Evolutionary conservation across 2,797 vertebrate species (phyloP).

Genomic region (Neopelma chrysocephalum): DNA sequence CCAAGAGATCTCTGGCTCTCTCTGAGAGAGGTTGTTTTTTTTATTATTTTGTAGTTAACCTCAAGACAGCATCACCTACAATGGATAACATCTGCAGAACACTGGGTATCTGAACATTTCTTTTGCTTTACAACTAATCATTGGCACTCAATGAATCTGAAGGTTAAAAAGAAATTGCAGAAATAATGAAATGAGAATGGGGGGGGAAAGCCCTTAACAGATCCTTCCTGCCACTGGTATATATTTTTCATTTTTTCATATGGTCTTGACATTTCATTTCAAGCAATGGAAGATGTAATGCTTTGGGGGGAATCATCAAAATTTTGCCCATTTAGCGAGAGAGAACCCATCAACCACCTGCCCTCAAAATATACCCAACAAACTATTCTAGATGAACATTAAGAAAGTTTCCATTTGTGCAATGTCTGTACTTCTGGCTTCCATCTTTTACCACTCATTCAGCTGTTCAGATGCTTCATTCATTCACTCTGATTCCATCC

Average conservation of each 20-base stretch:
- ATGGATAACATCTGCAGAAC: conserved; percentile 60
- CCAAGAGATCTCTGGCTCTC: conserved; percentile 16
- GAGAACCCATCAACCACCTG: neutral
- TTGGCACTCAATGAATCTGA: conserved; percentile 56
- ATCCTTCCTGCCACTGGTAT: neutral
- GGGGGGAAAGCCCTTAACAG: neutral
- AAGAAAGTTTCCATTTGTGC: neutral
- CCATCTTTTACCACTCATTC: neutral
- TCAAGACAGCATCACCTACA: conserved; percentile 33
- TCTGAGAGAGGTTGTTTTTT: neutral
- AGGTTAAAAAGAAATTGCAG: conserved; percentile 33
- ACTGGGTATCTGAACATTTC: conserved; percentile 24
- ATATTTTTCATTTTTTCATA: neutral
- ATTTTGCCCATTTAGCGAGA: neutral
- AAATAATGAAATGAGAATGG: neutral
- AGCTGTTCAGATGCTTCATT: neutral
- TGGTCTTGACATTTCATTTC: neutral
- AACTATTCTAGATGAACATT: neutral
- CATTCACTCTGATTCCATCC: neutral
- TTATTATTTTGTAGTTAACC: conserved; percentile 60
- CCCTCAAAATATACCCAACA: neutral
- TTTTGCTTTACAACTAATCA: conserved; percentile 50
- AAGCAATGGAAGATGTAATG: neutral
- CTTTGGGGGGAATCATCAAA: neutral
- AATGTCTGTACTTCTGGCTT: neutral